Evolutionary conservation across 2,113 vertebrate genomes (phyloP).

Genomic region (Chionomys nivalis): DNA sequence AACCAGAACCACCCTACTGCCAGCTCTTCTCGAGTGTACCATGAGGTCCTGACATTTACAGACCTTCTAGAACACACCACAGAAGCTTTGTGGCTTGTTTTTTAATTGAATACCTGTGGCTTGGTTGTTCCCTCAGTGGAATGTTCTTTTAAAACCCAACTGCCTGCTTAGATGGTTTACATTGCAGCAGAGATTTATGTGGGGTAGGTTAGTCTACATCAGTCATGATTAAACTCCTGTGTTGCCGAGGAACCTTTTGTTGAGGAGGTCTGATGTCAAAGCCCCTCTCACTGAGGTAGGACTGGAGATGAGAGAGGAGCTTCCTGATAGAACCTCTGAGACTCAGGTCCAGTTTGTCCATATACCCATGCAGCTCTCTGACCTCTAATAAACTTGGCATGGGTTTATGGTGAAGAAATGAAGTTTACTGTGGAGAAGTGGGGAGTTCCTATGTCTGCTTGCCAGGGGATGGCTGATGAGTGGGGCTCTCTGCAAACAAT

Average conservation of each 20-base stretch:
- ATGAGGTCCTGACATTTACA: not conserved
- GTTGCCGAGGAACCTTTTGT: not conserved
- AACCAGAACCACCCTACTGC: not conserved
- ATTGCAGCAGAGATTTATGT: not conserved
- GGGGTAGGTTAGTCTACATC: not conserved
- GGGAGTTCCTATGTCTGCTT: too few species aligned
- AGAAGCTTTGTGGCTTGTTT: not conserved
- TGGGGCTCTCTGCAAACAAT: not conserved
- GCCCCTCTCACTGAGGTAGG: not conserved
- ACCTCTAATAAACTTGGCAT: fast-evolving
- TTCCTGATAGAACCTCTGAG: not conserved
- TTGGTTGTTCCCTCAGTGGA: not conserved
- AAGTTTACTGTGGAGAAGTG: not conserved
- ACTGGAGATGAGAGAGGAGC: not conserved
- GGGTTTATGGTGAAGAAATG: not conserved
- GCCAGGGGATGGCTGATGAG: not conserved
- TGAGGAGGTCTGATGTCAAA: not conserved
- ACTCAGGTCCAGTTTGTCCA: not conserved
- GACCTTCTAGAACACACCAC: not conserved
- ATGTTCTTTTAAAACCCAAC: not conserved
- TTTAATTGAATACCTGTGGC: not conserved
- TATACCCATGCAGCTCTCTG: not conserved
- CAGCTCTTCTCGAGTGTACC: too few species aligned
- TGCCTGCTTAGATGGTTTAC: not conserved
- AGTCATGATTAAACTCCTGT: not conserved